These are phyloP conservation scores for Papilio glaucus DNA, from an alignment of 1,140 invertebrate genomes.

Conservation along the genomic window DNA sequence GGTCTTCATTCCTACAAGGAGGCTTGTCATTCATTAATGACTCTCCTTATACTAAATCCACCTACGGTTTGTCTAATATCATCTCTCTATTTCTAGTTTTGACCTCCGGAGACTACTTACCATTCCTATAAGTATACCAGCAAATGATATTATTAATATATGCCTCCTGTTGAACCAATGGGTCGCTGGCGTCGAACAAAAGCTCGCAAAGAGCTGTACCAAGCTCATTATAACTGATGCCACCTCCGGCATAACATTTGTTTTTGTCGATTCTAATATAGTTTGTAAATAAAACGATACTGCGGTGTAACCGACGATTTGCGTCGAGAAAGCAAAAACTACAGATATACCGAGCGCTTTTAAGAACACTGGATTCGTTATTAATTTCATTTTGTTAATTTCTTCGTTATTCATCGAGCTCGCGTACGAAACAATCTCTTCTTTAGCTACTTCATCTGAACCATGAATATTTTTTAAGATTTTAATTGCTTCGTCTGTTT, in stretches of 20 bases:
- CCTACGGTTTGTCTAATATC: too few species aligned
- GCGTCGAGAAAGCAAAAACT: conserved; percentile 83
- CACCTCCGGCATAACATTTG: conserved; percentile 82
- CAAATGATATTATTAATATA: conserved; percentile 83
- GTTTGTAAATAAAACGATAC: conserved; percentile 87
- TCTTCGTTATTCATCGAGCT: conserved; percentile 23
- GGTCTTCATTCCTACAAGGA: too few species aligned
- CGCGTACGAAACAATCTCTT: conserved; percentile 32
- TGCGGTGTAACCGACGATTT: conserved; percentile 87
- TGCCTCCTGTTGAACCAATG: conserved; percentile 86
- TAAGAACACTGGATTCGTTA: conserved; percentile 46
- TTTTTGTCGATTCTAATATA: conserved; percentile 84
- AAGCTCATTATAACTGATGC: conserved; percentile 86
- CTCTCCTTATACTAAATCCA: too few species aligned
- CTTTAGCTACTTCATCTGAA: conserved; percentile 17
- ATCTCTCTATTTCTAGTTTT: too few species aligned
- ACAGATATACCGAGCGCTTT: conserved; percentile 45
- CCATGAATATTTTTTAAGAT: conserved; percentile 22
- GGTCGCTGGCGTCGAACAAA: conserved; percentile 79
- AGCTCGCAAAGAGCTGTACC: conserved; percentile 82
- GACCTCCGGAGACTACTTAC: conserved; percentile 51
- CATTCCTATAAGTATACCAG: conserved; percentile 82
- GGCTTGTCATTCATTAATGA: too few species aligned
- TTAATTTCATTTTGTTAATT: conserved; percentile 40
- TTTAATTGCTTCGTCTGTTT: conserved; percentile 34